Base-by-base conservation (phyloP, 2,888 invertebrate genomes). In the Drosophila setosimentum region DNA sequence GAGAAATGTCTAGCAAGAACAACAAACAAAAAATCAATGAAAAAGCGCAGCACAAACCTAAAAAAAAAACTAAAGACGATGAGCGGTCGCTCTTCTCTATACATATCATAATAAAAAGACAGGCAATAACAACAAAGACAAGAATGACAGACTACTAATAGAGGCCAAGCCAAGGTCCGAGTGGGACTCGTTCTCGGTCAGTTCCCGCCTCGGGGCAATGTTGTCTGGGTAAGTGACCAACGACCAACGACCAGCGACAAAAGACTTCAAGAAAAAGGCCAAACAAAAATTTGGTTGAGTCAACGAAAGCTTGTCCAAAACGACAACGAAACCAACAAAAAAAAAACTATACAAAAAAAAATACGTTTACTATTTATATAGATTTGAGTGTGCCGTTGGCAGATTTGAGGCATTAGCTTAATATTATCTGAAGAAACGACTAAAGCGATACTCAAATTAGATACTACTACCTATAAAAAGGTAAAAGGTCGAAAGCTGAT, bases 391-490 rank as follows among this genome's bases (percentile, higher is more conserved):
- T 57, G 80, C 71, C 62, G 13, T 49, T 58, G 71, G 76, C 76
- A 71, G 71, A 76, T 66, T 79, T 76, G 55, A 71, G 76, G 71
- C 65, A 78, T 80, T 79, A 71, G 64, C 68, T 53, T 78, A 65
- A 80, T 80, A 68, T 57, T 80, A 78, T 78, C 78, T 71, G 71
- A 27, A 35, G 32, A 37, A 76, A 79, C 53, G 80, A 79, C 67
- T 58, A 63, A 79, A 75, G 79, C 60, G 82, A 72, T 72, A 72
- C 80, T 80, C 71, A 82, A 82, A 78, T 80, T 82, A 66, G 79
- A 78, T 78, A 57, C 63, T 53, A 74, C 60, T 70, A 79, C 67
- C 76, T 73, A 60, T 53, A 60, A 13, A 42, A 35, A 61, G 49
- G 70, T 72, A 71, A 71, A 65, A 71, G 65, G 50, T 65, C 67